A percentile compares a stretch with the other conserved stretches of the same genome.
phyloP scores from a whole-genome alignment of 2,888 invertebrate genomes.

The Thalpophila matura region DNA sequence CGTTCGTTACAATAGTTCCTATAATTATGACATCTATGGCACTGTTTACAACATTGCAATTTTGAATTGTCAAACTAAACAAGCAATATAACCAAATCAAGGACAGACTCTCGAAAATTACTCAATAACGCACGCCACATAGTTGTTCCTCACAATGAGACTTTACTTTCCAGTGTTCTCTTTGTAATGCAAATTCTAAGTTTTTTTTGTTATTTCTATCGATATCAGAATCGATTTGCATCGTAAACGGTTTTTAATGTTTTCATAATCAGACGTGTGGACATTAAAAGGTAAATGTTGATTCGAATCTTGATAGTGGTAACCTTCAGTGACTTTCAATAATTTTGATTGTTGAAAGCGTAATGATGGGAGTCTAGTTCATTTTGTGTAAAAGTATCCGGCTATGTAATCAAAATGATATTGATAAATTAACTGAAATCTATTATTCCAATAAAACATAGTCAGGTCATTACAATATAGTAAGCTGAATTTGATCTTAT shows the following conservation, averaged over 20 bases:
- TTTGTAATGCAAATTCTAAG: conserved; percentile 5
- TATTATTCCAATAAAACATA: background rate
- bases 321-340: conserved; percentile 21
- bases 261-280: conserved; percentile 27
- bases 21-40: conserved; percentile 1
- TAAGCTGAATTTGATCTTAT: background rate
- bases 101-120: background rate
- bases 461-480: background rate
- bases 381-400: background rate
- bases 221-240: conserved; percentile 19
- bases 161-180: conserved; percentile 2
- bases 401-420: background rate
- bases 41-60: background rate
- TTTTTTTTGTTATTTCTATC: conserved; percentile 22
- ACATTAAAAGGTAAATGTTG: conserved; percentile 16
- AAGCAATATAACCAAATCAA: background rate
- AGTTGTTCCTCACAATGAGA: background rate
- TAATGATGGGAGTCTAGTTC: background rate
- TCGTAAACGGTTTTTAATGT: conserved; percentile 41
- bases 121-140: background rate
- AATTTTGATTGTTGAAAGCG: background rate
- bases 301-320: conserved; percentile 22
- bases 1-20: background rate
- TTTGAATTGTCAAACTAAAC: background rate
- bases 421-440: background rate